Percentiles rank a stretch among this genome's conserved stretches.
phyloP scores from a whole-genome alignment of 1,140 invertebrate species.

The Zeugodacus cucurbitae region DNA sequence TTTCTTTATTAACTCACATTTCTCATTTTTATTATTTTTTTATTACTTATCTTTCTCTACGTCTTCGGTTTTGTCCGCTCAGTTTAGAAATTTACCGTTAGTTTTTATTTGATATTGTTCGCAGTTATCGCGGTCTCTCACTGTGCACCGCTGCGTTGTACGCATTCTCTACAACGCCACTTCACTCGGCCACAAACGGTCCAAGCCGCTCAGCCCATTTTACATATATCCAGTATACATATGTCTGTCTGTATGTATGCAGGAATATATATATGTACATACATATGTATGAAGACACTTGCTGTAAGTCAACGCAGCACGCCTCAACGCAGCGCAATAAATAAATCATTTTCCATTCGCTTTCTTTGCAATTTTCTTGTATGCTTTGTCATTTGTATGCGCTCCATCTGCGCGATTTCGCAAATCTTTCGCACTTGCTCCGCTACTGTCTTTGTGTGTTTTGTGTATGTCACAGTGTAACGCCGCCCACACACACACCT shows the following conservation, averaged over 20 bases:
- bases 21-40: not conserved
- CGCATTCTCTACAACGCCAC: not conserved
- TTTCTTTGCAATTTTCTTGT: not conserved
- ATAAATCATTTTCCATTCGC: conserved; percentile 31
- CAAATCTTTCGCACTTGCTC: conserved; percentile 13
- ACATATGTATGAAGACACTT: not conserved
- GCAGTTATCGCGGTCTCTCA: not conserved
- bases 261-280: not conserved
- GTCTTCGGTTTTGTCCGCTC: not conserved
- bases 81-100: not conserved
- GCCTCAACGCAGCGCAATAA: not conserved
- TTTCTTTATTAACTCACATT: not conserved
- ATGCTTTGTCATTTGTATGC: not conserved
- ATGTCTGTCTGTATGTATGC: not conserved
- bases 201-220: not conserved
- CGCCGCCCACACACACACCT: not conserved
- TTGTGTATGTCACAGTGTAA: not conserved
- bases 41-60: not conserved
- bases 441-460: not conserved
- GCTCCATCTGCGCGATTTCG: not conserved
- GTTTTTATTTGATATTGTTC: not conserved
- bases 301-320: not conserved
- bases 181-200: not conserved
- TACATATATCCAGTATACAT: not conserved
- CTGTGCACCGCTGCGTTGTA: not conserved